Percentiles rank a stretch among this genome's conserved stretches.
Evolutionary conservation across 2,113 vertebrate genomes (phyloP).

Genomic region (Marcusenius ussheri): DNA sequence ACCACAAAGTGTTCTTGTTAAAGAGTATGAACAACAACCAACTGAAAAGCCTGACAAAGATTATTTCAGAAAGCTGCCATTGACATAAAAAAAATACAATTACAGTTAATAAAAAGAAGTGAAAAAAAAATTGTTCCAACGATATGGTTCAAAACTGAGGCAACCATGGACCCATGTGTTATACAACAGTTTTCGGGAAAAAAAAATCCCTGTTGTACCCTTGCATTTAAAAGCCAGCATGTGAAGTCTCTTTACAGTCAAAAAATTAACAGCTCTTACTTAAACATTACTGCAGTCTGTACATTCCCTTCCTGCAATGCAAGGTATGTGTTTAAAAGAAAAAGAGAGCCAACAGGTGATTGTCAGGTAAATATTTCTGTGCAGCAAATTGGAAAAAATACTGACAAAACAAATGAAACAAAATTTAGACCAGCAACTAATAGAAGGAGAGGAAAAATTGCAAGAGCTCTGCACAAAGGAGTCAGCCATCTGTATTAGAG

Average conservation of each 20-base stretch:
- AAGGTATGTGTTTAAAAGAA: neutral
- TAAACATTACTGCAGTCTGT: neutral
- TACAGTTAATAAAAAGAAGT: neutral
- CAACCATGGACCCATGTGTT: slow-evolving; percentile 10
- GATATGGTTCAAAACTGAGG: neutral
- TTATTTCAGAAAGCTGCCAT: no score
- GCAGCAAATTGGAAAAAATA: neutral
- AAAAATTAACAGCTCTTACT: neutral
- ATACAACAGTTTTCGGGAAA: slow-evolving; percentile 2
- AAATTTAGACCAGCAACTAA: neutral
- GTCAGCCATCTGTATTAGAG: neutral
- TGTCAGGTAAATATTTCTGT: neutral
- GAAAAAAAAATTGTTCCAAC: neutral
- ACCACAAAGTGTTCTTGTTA: no score
- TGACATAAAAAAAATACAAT: no score
- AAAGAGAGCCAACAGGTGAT: neutral
- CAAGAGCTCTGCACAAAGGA: neutral
- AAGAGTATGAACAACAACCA: no score
- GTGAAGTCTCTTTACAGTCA: neutral
- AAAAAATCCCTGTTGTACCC: slow-evolving; percentile 16
- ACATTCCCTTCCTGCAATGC: neutral
- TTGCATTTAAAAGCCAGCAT: slow-evolving; percentile 17
- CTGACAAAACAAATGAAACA: neutral
- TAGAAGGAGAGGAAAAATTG: slow-evolving; percentile 22
- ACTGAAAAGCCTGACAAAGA: no score